A percentile compares a stretch with the other conserved stretches of the same genome.
Evolutionary conservation across 2,797 vertebrate species (phyloP).

Genomic region (Botia almorhae): DNA sequence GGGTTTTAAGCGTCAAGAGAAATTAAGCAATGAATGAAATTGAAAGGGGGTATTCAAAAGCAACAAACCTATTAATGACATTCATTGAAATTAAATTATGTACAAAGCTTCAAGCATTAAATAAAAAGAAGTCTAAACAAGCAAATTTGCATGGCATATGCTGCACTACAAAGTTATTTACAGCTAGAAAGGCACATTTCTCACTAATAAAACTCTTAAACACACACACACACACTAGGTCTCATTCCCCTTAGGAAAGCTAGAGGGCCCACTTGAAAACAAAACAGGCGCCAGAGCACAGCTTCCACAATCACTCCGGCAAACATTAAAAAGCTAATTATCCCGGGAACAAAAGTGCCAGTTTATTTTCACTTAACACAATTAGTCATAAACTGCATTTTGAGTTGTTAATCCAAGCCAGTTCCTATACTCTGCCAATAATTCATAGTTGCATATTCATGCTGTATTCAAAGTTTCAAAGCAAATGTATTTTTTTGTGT

Average conservation of each 20-base stretch:
- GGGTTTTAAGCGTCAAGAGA: conserved; percentile 28
- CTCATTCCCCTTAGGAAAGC: conserved; percentile 72
- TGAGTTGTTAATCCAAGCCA: conserved; percentile 77
- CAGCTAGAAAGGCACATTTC: conserved; percentile 26
- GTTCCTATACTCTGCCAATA: conserved; percentile 80
- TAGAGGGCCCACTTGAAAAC: conserved; percentile 77
- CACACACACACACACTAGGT: conserved; percentile 62
- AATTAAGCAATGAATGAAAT: not conserved
- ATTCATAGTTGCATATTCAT: conserved; percentile 82
- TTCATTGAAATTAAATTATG: conserved; percentile 35
- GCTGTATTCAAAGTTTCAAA: conserved; percentile 83
- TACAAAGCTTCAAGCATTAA: conserved; percentile 23
- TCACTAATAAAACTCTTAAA: conserved; percentile 53
- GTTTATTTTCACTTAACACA: conserved; percentile 87
- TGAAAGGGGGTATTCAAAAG: conserved; percentile 19
- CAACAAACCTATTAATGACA: conserved; percentile 40
- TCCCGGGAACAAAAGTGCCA: conserved; percentile 81
- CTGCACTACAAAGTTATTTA: conserved; percentile 51
- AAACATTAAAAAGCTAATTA: conserved; percentile 82
- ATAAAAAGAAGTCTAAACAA: conserved; percentile 33
- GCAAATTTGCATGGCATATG: conserved; percentile 16
- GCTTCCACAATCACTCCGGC: conserved; percentile 70
- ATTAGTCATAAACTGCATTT: conserved; percentile 84
- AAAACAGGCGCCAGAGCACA: conserved; percentile 68
- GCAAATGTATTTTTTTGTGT: conserved; percentile 67